Evolutionary conservation across 2,888 invertebrate species (phyloP), one percentile per base, ranked within the genome.

Genomic region (Cheilosia variabilis): DNA sequence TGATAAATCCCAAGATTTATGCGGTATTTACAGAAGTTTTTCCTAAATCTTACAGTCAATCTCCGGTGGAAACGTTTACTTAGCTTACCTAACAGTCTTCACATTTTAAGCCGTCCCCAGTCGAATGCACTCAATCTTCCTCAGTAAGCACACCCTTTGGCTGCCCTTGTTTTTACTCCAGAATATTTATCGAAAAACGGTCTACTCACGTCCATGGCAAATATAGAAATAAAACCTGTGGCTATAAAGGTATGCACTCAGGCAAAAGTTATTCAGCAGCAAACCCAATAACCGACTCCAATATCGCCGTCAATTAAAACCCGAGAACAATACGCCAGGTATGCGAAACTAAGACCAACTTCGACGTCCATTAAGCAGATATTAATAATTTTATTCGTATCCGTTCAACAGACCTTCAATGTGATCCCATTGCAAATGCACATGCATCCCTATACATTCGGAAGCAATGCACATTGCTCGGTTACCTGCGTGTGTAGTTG

Each of bases 281-380:
- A 50, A 57, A 19, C 58, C 31, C 37, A 71, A 58, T 50, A 53
- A 58, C 57, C 27, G 53, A 53, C 19, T 62, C 66, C 45, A 80
- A 80, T 80, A 80, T 62, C 60, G n/a, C 13, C 47, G 47, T 62
- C 27, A 66, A 68, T 34, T 57, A 62, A 55, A 68, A 73, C 2
- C 60, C n/a, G 53, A 37, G 68, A 62, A 80, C 62, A 75, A 62
- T 79, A 66, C 50, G 22, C 50, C 71, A 71, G 71, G 45, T 43
- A 41, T 3, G 9, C 60, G 17, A 65, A 72, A 58, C 65, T 53
- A 60, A 63, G 62, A 62, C 62, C 80, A 75, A 80, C 75, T 80
- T 80, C 55, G 75, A 69, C 55, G 52, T 55, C 62, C 41, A 69
- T 75, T 75, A 57, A 75, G 55, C 80, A 75, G 68, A 80, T 80